Evolutionary conservation across 2,888 invertebrate genomes (phyloP).

Genomic region (Scotopteryx bipunctaria): DNA sequence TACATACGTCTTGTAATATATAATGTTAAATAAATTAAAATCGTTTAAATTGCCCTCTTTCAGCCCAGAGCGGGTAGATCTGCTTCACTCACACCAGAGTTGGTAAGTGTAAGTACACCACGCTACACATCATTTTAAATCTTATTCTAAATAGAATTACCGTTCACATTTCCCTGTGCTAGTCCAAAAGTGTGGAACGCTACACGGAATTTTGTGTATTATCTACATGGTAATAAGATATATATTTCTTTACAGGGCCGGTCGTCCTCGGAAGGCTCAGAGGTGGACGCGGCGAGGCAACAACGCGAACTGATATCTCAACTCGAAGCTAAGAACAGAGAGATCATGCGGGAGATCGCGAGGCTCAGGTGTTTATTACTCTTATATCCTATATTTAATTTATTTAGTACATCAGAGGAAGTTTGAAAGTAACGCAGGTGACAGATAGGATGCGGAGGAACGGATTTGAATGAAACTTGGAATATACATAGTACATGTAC

Average conservation of each 20-base stretch:
- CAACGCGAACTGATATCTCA: constrained; percentile 96
- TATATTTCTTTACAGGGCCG: constrained; percentile 60
- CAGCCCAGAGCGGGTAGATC: constrained; percentile 85
- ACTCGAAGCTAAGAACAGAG: constrained; percentile 96
- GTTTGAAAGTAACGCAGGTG: no score
- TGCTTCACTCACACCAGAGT: constrained; percentile 84
- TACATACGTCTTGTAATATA: no score
- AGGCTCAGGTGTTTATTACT: constrained; percentile 86
- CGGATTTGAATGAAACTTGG: no score
- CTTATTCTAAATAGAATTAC: no score
- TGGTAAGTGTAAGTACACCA: constrained; percentile 68
- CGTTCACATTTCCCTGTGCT: no score
- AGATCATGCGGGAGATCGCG: constrained; percentile 97
- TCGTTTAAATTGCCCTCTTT: constrained; percentile 26
- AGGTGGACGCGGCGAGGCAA: constrained; percentile 93
- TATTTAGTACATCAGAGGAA: no score
- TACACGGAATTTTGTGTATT: no score
- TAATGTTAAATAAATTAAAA: no score
- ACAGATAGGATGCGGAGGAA: no score
- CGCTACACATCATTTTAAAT: background rate
- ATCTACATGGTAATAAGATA: background rate
- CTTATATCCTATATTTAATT: background rate
- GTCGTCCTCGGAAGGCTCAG: constrained; percentile 87
- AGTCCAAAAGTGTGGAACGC: no score
- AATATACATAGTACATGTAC: no score